Evolutionary conservation across 2,888 invertebrate genomes (phyloP).

Genomic region (Crematogaster levior): DNA sequence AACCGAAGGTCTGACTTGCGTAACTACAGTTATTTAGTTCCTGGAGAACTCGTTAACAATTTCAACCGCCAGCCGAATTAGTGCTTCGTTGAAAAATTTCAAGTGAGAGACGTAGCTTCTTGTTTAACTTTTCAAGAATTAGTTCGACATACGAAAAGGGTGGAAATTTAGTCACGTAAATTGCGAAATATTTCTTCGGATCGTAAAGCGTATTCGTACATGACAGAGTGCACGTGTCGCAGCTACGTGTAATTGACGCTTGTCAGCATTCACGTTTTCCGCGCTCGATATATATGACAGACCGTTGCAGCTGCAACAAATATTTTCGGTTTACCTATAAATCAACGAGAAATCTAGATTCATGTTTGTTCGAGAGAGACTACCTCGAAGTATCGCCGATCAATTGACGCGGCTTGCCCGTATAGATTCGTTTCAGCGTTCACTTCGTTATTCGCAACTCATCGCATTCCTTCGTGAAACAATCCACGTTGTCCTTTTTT

Average conservation of each 20-base stretch:
- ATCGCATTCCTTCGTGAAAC: constrained; percentile 40
- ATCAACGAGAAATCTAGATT: constrained; percentile 41
- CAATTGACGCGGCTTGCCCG: not conserved
- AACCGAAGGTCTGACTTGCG: constrained; percentile 27
- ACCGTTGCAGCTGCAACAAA: constrained; percentile 20
- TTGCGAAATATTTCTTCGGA: constrained; percentile 17
- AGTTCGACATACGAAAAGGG: not conserved
- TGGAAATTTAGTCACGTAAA: not conserved
- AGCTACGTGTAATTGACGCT: constrained; percentile 35
- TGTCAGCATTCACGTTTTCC: constrained; percentile 27
- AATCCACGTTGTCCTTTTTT: constrained; percentile 46
- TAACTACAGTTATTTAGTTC: constrained; percentile 39
- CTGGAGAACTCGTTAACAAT: constrained; percentile 29
- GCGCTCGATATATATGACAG: constrained; percentile 8
- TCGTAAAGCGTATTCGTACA: not conserved
- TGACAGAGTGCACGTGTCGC: not conserved
- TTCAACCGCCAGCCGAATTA: constrained; percentile 25
- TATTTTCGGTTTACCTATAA: constrained; percentile 46
- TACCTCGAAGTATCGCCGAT: constrained; percentile 30
- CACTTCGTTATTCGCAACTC: constrained; percentile 47
- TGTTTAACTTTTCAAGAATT: constrained; percentile 15
- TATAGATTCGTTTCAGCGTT: constrained; percentile 25
- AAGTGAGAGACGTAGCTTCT: constrained; percentile 7
- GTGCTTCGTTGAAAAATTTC: constrained; percentile 21
- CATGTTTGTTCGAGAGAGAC: constrained; percentile 24